Percentiles rank a stretch among this genome's conserved stretches.
phyloP scores from a whole-genome alignment of 2,113 vertebrate genomes.

The Theristicus caerulescens region DNA sequence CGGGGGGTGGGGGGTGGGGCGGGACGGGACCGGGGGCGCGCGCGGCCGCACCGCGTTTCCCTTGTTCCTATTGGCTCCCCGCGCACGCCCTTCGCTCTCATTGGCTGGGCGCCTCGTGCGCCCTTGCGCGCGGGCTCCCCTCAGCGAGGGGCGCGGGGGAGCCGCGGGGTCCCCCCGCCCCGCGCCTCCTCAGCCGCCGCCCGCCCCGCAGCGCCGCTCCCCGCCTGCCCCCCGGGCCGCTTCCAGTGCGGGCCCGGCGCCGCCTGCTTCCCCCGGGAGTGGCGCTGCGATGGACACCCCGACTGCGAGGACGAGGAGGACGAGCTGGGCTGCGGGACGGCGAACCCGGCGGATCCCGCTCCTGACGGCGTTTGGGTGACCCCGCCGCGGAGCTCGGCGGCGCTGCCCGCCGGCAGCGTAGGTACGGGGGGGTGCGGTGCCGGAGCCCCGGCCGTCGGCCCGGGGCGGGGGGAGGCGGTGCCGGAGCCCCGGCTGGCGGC shows the following conservation, averaged over 20 bases:
- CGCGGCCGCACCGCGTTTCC: neutral
- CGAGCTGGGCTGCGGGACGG: neutral
- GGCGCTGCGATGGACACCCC: conserved; percentile 36
- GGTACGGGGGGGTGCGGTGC: too few relatives aligned
- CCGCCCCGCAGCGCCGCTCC: neutral
- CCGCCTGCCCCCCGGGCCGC: neutral
- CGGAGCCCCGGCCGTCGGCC: too few relatives aligned
- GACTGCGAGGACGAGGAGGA: neutral
- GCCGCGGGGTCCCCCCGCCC: too few relatives aligned
- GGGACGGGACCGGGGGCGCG: neutral
- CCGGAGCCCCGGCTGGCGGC: neutral
- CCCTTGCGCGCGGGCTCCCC: too few relatives aligned
- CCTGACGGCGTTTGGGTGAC: neutral
- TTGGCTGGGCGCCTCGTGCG: neutral
- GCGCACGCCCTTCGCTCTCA: neutral
- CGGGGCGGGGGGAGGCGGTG: neutral
- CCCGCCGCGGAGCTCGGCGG: neutral
- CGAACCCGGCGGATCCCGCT: neutral
- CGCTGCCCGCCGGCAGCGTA: neutral
- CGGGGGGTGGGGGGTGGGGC: too few relatives aligned
- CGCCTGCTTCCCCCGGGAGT: neutral
- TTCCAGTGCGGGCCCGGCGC: neutral
- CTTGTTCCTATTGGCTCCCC: neutral
- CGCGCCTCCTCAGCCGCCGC: too few relatives aligned
- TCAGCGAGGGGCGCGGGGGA: accelerated